Percentiles rank a stretch among this genome's conserved stretches.
These are phyloP conservation scores for Zele albiditarsus DNA, from an alignment of 2,888 invertebrate genomes.

Conservation along the genomic window DNA sequence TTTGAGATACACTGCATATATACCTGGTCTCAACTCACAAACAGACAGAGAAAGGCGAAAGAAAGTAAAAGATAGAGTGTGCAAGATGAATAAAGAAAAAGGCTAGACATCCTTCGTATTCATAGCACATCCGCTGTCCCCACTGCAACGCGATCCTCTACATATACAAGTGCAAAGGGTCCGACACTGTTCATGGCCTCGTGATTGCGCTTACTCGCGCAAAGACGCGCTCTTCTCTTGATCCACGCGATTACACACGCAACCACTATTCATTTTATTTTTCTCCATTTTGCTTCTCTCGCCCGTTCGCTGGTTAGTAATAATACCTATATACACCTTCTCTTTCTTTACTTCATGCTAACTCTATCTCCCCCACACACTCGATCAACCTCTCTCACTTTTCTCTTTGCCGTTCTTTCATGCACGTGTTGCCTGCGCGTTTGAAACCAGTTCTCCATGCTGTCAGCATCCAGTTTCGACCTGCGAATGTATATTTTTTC, in stretches of 20 bases:
- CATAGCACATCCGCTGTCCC: slow-evolving; percentile 51
- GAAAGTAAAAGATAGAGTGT: not conserved
- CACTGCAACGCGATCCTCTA: slow-evolving; percentile 28
- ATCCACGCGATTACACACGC: slow-evolving; percentile 36
- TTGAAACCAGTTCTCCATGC: slow-evolving; percentile 48
- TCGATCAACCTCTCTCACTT: not conserved
- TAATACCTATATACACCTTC: not conserved
- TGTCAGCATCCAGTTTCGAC: slow-evolving; percentile 44
- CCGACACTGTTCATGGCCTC: slow-evolving; percentile 8
- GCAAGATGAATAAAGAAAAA: slow-evolving; percentile 30
- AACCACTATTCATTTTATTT: slow-evolving; percentile 27
- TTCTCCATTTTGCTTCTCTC: slow-evolving; percentile 28
- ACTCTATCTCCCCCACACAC: slow-evolving; percentile 16
- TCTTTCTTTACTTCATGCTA: slow-evolving; percentile 30
- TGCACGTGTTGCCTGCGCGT: slow-evolving; percentile 37
- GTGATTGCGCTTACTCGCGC: slow-evolving; percentile 31
- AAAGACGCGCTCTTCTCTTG: slow-evolving; percentile 15
- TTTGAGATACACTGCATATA: slow-evolving; percentile 17
- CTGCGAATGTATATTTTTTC: slow-evolving; percentile 41
- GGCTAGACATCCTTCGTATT: slow-evolving; percentile 48
- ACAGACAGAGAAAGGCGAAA: slow-evolving; percentile 20
- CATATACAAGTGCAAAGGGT: slow-evolving; percentile 29
- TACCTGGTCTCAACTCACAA: slow-evolving; percentile 9
- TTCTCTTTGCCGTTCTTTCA: slow-evolving; percentile 24
- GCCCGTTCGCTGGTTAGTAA: slow-evolving; percentile 12